Conservation (phyloP, 1,140 invertebrate genomes). For the Saccostrea glomerata region DNA sequence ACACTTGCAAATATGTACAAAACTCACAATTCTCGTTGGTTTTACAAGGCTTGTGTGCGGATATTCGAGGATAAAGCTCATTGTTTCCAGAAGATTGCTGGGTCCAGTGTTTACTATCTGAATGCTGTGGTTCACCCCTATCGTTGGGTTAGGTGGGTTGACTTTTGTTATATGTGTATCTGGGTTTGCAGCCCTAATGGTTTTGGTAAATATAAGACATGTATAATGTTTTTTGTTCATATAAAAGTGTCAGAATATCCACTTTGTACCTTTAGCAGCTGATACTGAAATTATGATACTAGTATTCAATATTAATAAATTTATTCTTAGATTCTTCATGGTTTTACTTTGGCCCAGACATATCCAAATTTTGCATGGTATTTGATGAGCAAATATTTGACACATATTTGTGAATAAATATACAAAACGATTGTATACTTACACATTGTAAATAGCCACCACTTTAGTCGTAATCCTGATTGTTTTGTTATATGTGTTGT, state of each 20-base stretch:
- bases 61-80: neutral
- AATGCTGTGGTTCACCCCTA: neutral
- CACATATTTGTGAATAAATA: too few species aligned
- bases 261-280: too few species aligned
- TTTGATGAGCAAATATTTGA: too few species aligned
- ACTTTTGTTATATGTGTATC: neutral
- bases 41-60: neutral
- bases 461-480: neutral
- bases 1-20: too few species aligned
- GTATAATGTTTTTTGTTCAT: too few species aligned
- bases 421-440: neutral
- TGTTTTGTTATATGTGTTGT: neutral
- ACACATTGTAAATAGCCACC: neutral
- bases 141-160: neutral
- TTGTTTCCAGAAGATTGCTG: neutral
- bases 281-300: too few species aligned
- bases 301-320: too few species aligned
- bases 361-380: too few species aligned
- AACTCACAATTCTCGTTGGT: neutral
- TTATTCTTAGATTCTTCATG: too few species aligned
- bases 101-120: slow-evolving; percentile 1
- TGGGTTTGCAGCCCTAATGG: neutral
- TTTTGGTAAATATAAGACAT: too few species aligned
- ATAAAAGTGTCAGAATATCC: too few species aligned
- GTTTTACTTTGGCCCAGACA: too few species aligned